Evolutionary conservation across 2,113 vertebrate species (phyloP).

Genomic region (Sinocyclocheilus grahami): DNA sequence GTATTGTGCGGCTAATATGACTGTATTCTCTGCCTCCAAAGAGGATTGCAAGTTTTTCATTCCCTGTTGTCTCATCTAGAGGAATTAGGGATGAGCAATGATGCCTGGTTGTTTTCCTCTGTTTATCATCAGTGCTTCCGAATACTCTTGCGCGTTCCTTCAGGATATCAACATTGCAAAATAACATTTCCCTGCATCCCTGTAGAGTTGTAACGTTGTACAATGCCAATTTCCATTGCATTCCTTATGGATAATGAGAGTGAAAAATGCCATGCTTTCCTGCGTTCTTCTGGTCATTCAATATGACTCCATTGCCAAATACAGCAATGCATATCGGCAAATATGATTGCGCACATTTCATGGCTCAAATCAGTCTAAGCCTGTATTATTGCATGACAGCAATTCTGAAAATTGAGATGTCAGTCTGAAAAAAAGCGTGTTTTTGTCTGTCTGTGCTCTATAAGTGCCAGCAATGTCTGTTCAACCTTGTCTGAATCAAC

Average conservation of each 20-base stretch:
- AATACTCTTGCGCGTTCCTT: background rate
- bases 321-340: background rate
- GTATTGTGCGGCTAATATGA: conserved; percentile 41
- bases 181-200: background rate
- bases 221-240: conserved; percentile 9
- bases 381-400: conserved; percentile 3
- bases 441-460: background rate
- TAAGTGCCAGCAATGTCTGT: conserved; percentile 10
- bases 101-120: background rate
- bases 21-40: conserved; percentile 27
- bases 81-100: conserved; percentile 47
- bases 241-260: conserved; percentile 2
- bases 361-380: background rate
- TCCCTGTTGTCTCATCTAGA: conserved; percentile 42
- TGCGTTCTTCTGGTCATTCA: background rate
- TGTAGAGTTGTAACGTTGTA: background rate
- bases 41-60: conserved; percentile 41
- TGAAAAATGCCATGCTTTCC: background rate
- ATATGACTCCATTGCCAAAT: background rate
- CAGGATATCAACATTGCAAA: background rate
- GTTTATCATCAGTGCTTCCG: background rate
- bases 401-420: conserved; percentile 24
- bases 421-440: background rate
- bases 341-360: background rate
- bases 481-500: conserved; percentile 30